Evolutionary conservation across 1,140 invertebrate species (phyloP), one percentile per base, ranked within the genome.

Genomic region (Ectropis grisescens): DNA sequence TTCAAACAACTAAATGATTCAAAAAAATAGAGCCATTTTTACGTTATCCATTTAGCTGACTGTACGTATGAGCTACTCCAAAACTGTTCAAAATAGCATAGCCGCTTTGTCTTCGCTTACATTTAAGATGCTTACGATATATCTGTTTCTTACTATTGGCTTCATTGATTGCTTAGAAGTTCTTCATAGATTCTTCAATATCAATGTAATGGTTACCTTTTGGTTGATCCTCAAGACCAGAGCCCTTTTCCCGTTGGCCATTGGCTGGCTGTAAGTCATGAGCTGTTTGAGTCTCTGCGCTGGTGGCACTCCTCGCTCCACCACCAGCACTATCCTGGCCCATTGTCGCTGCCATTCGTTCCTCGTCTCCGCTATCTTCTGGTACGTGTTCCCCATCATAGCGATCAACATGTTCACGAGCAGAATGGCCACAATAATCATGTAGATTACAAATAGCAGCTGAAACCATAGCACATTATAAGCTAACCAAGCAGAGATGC

Each of bases 311-410:
- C 96, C 97, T 79, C 97, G 85, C 72, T 99, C 97, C 13, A 99
- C 93, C 9, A 98, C 96, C 19, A 99, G 82, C 9, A 99, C 96
- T 44, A 99, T 98, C 41, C 97, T 84, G 0, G 97, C 97, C 97
- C 97, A 99, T 87, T 99, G 97, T 82, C 97, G 83, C 82, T 98
- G 96, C 95, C 96, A 99, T 74, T 99, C 97, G 74, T 98, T 98
- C 52, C 95, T 87, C 2, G 96, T 97, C 76, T 97, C 95, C 2
- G 95, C 96, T 50, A 99, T 98, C 76, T 95, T 95, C 76, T 98
- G 95, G 76, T 99, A 99, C 11, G 97, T 99, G 70, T 98, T 98
- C 1, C 97, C 97, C 97, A 99, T 98, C 97, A 99, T 99, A 52
- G 97, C 97, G 59, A 99, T 99, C 64, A 99, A 85, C 94, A 99